phyloP scores from a whole-genome alignment of 2,888 invertebrate species.

The Cecidostiba fungosa region DNA sequence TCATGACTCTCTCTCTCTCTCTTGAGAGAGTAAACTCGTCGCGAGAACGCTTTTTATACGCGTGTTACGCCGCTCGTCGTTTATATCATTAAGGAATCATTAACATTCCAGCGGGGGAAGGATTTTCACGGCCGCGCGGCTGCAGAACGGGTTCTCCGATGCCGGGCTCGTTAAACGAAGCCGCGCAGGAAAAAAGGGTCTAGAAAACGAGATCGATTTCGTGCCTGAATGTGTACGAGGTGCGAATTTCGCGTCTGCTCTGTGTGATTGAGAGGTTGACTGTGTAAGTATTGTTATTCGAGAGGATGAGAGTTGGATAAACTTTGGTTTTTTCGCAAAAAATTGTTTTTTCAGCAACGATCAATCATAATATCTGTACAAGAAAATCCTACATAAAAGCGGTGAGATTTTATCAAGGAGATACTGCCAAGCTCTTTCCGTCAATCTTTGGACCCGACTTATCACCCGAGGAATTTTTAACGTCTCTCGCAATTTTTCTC shows the following conservation, averaged over 20 bases:
- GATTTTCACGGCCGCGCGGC: constrained; percentile 25
- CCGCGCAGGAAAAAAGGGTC: not conserved
- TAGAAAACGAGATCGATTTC: constrained; percentile 12
- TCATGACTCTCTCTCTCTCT: not conserved
- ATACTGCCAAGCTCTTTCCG: too few relatives aligned
- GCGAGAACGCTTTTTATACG: not conserved
- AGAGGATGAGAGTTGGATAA: not conserved
- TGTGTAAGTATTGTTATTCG: constrained; percentile 1
- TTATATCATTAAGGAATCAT: constrained; percentile 54
- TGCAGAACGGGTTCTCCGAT: constrained; percentile 1
- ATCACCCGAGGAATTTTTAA: not conserved
- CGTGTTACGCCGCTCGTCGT: constrained; percentile 32
- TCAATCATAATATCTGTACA: not conserved
- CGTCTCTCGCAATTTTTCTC: not conserved
- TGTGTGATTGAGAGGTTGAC: too few relatives aligned
- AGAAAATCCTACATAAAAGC: not conserved
- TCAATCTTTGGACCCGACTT: not conserved
- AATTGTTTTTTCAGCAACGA: not conserved
- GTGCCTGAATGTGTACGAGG: not conserved
- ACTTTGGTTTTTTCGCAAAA: not conserved
- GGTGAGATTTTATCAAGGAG: not conserved
- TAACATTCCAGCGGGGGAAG: constrained; percentile 41
- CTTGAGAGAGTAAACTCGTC: not conserved
- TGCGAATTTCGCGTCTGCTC: not conserved
- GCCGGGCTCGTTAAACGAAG: constrained; percentile 1